Evolutionary conservation across 2,888 invertebrate genomes (phyloP).

Genomic region (Stenodera caucasica): DNA sequence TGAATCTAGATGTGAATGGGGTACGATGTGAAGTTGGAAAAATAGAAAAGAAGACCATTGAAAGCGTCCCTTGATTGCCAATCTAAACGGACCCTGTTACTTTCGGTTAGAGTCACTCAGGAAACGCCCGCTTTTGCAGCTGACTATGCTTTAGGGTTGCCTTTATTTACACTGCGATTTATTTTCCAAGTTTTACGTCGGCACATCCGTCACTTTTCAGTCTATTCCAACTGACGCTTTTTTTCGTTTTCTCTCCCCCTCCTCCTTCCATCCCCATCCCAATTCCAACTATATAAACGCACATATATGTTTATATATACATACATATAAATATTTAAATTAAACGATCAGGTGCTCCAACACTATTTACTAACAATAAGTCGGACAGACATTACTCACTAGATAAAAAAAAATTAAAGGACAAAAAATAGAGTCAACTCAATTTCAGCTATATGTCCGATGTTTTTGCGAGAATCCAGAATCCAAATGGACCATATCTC

Average conservation of each 20-base stretch:
- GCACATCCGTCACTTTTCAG: constrained; percentile 17
- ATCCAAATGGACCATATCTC: too few relatives aligned
- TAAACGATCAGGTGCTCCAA: not conserved
- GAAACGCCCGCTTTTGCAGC: constrained; percentile 28
- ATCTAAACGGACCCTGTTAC: constrained; percentile 30
- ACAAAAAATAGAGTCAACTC: too few relatives aligned
- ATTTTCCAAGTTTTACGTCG: constrained; percentile 22
- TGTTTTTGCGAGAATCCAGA: too few relatives aligned
- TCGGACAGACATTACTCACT: not conserved
- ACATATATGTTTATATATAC: not conserved
- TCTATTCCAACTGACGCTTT: constrained; percentile 4
- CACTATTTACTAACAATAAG: too few relatives aligned
- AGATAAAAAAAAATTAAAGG: not conserved
- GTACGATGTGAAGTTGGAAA: constrained; percentile 19
- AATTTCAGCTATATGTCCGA: too few relatives aligned
- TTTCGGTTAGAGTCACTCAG: constrained; percentile 29
- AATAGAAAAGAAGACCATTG: constrained; percentile 30
- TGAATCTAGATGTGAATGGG: constrained; percentile 19
- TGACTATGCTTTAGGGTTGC: constrained; percentile 17
- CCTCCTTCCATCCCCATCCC: not conserved
- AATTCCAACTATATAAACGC: not conserved
- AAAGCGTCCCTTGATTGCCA: constrained; percentile 32
- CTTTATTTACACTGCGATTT: constrained; percentile 30
- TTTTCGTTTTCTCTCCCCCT: not conserved
- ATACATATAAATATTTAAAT: not conserved